Evolutionary conservation across 2,113 vertebrate genomes (phyloP), one percentile per base, ranked within the genome.

Genomic region (Axis porcinus): DNA sequence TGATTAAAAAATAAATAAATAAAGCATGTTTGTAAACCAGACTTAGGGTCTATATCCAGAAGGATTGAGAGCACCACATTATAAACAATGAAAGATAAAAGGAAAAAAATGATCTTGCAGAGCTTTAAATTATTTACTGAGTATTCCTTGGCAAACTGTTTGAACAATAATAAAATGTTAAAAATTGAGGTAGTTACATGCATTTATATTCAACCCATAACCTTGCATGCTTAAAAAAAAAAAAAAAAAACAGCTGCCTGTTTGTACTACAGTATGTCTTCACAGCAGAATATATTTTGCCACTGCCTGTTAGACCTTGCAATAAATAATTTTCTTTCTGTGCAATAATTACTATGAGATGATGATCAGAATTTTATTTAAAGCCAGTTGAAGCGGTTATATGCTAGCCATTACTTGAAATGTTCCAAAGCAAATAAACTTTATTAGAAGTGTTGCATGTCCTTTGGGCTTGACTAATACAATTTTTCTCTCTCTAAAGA

Each of bases 311-410:
- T 54, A 93, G 86, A 89, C 43, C 64, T 89, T 45, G 74, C 62
- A 85, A 70, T 97, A 94, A 97, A 70, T 97, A 89, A 90, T 94
- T 95, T 96, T 94, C 92, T 98, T 96, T 74, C 95, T 78, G 1
- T 97, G 86, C 94, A 96, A 55, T 89, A 96, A 97, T 97, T 97
- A 55, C 87, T 94, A 13, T 78, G 93, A 96, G 86, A 93, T 60
- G 91, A 96, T 94, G 64, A 97, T 91, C 96, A 97, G 84, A 96
- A 97, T 97, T 96, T 91, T 96, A 97, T 93, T 97, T 97, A 98
- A 97, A 97, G 57, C 64, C 81, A 85, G n/a, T 88, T 30, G 27
- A 94, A 95, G 91, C 93, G 57, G 30, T 82, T 91, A 54, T 82
- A n/a, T 94, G 43, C 64, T 86, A 54, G 30, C 55, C 54, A 12